A percentile compares a stretch with the other conserved stretches of the same genome.
Conservation (phyloP, 2,113 vertebrate genomes). For the Micromys minutus region DNA sequence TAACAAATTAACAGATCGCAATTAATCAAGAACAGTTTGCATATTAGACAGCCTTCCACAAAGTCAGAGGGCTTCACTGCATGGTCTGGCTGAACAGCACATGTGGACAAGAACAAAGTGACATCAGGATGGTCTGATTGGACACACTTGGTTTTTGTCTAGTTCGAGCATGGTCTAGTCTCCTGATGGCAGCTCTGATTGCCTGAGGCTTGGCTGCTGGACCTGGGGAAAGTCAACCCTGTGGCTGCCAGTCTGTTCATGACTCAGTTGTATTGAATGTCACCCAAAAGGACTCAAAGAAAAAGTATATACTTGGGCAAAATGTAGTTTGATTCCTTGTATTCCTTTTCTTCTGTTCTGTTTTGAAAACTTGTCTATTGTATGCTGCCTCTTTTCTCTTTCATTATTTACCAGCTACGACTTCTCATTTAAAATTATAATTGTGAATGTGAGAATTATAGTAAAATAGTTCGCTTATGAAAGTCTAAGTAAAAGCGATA, state of each 20-base stretch:
- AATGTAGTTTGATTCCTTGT: neutral
- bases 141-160: neutral
- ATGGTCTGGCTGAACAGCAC: neutral
- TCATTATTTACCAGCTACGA: neutral
- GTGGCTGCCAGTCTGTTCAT: neutral
- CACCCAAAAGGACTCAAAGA: neutral
- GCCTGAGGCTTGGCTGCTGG: neutral
- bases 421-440: neutral
- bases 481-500: neutral
- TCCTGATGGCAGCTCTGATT: neutral
- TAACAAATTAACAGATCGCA: neutral
- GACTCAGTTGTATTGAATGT: neutral
- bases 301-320: neutral
- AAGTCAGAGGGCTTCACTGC: no score
- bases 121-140: neutral
- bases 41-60: neutral
- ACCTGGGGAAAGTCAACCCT: neutral
- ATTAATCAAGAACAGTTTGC: neutral
- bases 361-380: neutral
- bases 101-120: neutral
- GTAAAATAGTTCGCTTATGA: neutral
- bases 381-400: constrained; percentile 4
- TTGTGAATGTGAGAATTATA: neutral
- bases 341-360: neutral
- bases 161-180: neutral